These are phyloP conservation scores for Thermophis baileyi DNA, from an alignment of 2,113 vertebrate genomes.

Conservation along the genomic window DNA sequence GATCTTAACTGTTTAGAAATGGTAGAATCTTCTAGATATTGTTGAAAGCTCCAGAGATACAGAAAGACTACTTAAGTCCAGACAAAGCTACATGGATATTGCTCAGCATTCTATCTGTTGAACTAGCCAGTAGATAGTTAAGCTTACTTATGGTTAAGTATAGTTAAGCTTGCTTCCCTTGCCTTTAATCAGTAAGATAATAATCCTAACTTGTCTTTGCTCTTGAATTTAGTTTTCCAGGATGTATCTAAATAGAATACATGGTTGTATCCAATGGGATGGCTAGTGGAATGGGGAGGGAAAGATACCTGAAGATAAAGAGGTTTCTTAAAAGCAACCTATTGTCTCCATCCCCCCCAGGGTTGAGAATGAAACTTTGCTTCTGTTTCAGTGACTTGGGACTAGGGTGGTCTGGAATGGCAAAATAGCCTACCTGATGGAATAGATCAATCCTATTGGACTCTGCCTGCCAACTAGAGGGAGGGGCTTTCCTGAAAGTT, in stretches of 20 bases:
- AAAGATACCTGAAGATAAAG: neutral
- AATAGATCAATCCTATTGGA: neutral
- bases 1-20: neutral
- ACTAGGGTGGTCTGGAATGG: neutral
- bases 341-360: neutral
- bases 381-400: neutral
- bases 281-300: neutral
- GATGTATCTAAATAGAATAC: neutral
- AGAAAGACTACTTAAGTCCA: neutral
- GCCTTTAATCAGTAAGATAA: neutral
- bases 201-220: neutral
- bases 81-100: neutral
- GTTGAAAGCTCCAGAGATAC: neutral
- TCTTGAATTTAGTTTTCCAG: neutral
- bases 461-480: neutral
- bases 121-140: neutral
- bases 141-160: neutral
- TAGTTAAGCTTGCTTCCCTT: neutral
- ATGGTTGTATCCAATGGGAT: neutral
- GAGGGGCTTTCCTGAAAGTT: neutral
- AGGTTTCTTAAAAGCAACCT: neutral
- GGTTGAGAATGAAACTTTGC: neutral
- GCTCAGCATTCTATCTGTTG: neutral
- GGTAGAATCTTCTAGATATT: neutral
- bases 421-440: neutral